phyloP scores from a whole-genome alignment of 2,113 vertebrate genomes.

The Phrynocephalus versicolor region DNA sequence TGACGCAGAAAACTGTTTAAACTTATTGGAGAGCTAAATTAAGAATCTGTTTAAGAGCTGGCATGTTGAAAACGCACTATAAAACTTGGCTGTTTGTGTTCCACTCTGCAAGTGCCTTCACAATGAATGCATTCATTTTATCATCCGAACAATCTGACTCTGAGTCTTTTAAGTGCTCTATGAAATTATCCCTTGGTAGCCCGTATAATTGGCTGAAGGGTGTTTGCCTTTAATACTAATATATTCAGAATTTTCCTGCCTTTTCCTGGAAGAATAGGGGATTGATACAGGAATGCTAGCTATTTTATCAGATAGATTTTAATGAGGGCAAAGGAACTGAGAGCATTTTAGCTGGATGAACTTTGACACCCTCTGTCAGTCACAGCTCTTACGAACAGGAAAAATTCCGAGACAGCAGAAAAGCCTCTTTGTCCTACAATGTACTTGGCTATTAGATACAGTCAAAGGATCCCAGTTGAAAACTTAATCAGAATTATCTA shows the following conservation, averaged over 20 bases:
- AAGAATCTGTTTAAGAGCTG: not conserved
- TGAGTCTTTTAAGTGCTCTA: slow-evolving; percentile 66
- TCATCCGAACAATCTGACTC: slow-evolving; percentile 63
- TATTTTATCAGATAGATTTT: slow-evolving; percentile 81
- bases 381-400: slow-evolving; percentile 75
- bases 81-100: slow-evolving; percentile 55
- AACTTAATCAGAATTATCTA: slow-evolving; percentile 75
- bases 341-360: slow-evolving; percentile 78
- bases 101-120: slow-evolving; percentile 20
- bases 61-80: not conserved
- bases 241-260: slow-evolving; percentile 68
- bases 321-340: slow-evolving; percentile 75
- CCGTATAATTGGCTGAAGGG: slow-evolving; percentile 64
- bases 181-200: slow-evolving; percentile 57
- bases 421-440: slow-evolving; percentile 75
- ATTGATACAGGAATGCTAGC: slow-evolving; percentile 78
- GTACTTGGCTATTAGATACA: slow-evolving; percentile 73
- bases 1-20: slow-evolving; percentile 14
- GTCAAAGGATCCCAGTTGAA: slow-evolving; percentile 76
- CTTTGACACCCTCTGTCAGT: slow-evolving; percentile 79
- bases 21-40: slow-evolving; percentile 3
- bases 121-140: slow-evolving; percentile 60
- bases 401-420: slow-evolving; percentile 76
- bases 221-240: slow-evolving; percentile 59
- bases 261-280: slow-evolving; percentile 63